These are phyloP conservation scores for Barbus barbus DNA, from an alignment of 2,113 vertebrate species.

Conservation along the genomic window DNA sequence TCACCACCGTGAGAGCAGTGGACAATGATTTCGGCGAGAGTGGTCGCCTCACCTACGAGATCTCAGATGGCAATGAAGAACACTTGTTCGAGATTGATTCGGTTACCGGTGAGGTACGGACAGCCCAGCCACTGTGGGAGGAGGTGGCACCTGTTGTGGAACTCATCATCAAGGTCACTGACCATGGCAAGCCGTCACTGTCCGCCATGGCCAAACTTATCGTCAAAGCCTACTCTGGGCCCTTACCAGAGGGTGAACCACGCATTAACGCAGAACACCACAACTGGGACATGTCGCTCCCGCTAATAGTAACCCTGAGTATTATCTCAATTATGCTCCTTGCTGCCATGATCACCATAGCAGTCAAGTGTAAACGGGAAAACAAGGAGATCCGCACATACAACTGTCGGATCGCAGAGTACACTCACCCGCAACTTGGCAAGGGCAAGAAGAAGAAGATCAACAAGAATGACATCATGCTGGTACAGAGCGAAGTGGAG, in stretches of 20 bases:
- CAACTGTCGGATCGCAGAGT: conserved; percentile 98
- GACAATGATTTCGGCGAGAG: conserved; percentile 98
- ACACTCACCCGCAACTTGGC: conserved; percentile 95
- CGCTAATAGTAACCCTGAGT: conserved; percentile 94
- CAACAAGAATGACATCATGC: conserved; percentile 98
- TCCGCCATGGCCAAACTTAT: conserved; percentile 92
- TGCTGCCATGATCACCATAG: conserved; percentile 97
- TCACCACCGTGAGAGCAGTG: conserved; percentile 90
- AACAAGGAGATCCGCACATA: conserved; percentile 99
- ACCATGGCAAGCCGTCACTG: conserved; percentile 94
- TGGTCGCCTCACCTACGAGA: conserved; percentile 94
- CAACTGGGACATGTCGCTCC: conserved; percentile 96
- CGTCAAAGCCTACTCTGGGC: conserved; percentile 89
- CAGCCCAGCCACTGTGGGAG: conserved; percentile 93
- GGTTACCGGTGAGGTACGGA: conserved; percentile 91
- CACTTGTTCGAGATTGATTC: conserved; percentile 95
- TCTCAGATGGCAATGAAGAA: conserved; percentile 95
- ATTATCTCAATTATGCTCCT: conserved; percentile 96
- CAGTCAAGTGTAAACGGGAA: conserved; percentile 95
- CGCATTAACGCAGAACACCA: conserved; percentile 89
- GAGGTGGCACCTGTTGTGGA: conserved; percentile 90
- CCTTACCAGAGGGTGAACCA: conserved; percentile 87
- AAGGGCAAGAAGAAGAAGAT: conserved; percentile 98
- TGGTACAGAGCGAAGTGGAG: conserved; percentile 98
- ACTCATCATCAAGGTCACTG: conserved; percentile 93